Percentiles rank a stretch among this genome's conserved stretches.
Conservation (phyloP, 2,888 invertebrate species). For the Hetaerina titia region DNA sequence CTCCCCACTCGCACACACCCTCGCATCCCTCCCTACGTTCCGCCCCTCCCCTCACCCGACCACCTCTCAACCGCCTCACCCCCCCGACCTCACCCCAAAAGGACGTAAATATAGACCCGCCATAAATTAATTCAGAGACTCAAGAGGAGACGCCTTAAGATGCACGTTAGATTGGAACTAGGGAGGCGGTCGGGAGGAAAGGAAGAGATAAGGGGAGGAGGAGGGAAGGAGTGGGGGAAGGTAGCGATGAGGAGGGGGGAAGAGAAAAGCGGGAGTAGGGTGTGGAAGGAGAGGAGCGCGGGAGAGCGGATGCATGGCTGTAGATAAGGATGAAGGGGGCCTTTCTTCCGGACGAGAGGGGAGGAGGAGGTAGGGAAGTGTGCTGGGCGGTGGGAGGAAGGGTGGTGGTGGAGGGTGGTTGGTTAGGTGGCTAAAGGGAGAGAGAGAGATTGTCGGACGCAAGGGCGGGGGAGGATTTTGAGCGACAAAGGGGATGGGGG, state of each 20-base stretch:
- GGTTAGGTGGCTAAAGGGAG: neutral
- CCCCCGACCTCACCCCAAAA: constrained; percentile 17
- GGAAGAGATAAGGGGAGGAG: constrained; percentile 24
- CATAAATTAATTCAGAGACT: constrained; percentile 61
- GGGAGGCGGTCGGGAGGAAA: constrained; percentile 58
- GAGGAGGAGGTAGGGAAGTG: neutral
- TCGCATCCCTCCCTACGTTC: neutral
- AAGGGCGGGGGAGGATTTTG: neutral
- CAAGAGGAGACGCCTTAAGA: constrained; percentile 61
- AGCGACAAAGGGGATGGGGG: neutral
- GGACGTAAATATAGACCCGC: constrained; percentile 54
- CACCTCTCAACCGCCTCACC: neutral
- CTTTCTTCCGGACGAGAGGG: constrained; percentile 46
- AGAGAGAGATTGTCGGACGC: neutral
- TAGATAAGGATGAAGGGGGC: constrained; percentile 51
- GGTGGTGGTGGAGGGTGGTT: neutral
- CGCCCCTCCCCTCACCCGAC: neutral
- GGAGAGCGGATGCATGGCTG: constrained; percentile 43
- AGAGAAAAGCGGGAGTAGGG: neutral
- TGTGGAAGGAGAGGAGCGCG: neutral
- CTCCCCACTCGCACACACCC: neutral
- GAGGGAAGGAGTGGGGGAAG: neutral
- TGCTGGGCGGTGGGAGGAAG: neutral
- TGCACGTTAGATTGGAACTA: constrained; percentile 60
- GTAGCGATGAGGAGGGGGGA: too few species aligned